Evolutionary conservation across 2,113 vertebrate species (phyloP), one percentile per base, ranked within the genome.

Genomic region (Electrona antarctica): DNA sequence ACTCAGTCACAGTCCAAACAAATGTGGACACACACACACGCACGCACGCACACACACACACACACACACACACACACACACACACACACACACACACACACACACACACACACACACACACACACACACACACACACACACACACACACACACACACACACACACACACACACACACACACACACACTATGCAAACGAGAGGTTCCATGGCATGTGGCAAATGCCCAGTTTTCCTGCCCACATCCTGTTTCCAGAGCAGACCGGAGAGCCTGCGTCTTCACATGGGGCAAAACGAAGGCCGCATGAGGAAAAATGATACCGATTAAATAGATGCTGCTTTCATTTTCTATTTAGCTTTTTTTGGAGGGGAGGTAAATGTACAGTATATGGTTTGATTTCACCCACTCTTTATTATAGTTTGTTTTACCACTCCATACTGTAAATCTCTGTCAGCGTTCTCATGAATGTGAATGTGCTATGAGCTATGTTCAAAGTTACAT

Each of bases 191-290:
- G 85, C 81, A 89, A 88, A 90, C 84, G 62, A 80, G 78, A 71
- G 83, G 85, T 74, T 89, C 79, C 74, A 63, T 78, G 85, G 84
- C 88, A 88, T 91, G 87, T 89, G 89, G 87, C 89, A 77, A 76
- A 89, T 81, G 74, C 87, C 85, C 87, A 88, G 82, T 33, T 78
- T 79, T 64, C 56, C 80, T 81, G 83, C 87, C 92, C 91, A 93
- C 91, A 87, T 87, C 80, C 83, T 88, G 85, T 83, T 89, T 86
- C 88, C 80, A 89, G 80, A 78, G 64, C 45, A 9, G 85, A 87
- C 78, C 78, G 85, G 82, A 79, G 63, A 79, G 63, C 67, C 77
- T 69, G 66, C 80, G 88, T 84, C 80, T 73, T 87, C 82, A 75
- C 83, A 64, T 62, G 48, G 74, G 67, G 63, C 67, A 82, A 75